Conservation (phyloP, 2,797 vertebrate species). For the Takifugu ocellatus region DNA sequence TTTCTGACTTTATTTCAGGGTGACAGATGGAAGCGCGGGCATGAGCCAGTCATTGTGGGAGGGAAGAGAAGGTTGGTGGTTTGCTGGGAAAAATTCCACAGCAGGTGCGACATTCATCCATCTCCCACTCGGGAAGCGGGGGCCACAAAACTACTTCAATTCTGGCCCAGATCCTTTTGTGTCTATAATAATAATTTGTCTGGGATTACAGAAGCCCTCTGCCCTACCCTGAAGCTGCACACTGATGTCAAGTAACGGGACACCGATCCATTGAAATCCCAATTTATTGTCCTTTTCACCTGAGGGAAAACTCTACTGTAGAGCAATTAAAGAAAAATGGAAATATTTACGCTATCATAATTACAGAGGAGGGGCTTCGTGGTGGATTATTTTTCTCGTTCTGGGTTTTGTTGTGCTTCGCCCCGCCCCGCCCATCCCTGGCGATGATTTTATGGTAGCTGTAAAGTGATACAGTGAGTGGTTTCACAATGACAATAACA, state of each 20-base stretch:
- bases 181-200: too few species aligned
- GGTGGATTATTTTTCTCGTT: conserved; percentile 19
- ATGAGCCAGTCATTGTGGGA: conserved; percentile 26
- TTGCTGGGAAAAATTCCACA: conserved; percentile 37
- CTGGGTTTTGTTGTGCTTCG: conserved; percentile 25
- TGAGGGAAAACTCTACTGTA: conserved; percentile 12
- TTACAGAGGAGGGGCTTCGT: conserved; percentile 35
- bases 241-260: conserved; percentile 25
- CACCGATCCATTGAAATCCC: conserved; percentile 4
- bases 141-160: conserved; percentile 5
- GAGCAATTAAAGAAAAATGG: conserved; percentile 30
- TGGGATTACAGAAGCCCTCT: too few species aligned
- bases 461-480: conserved; percentile 62
- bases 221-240: conserved; percentile 1
- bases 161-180: too few species aligned
- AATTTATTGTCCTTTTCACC: conserved; percentile 15
- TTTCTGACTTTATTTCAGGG: conserved; percentile 10
- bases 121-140: conserved; percentile 44
- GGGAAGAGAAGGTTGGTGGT: conserved; percentile 26
- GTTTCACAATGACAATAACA: conserved; percentile 66
- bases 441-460: conserved; percentile 51
- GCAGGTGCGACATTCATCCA: conserved; percentile 36
- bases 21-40: conserved; percentile 37
- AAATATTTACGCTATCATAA: conserved; percentile 49
- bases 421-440: conserved; percentile 42